These are phyloP conservation scores for Frankliniella fusca DNA, from an alignment of 2,888 invertebrate genomes.

Conservation along the genomic window DNA sequence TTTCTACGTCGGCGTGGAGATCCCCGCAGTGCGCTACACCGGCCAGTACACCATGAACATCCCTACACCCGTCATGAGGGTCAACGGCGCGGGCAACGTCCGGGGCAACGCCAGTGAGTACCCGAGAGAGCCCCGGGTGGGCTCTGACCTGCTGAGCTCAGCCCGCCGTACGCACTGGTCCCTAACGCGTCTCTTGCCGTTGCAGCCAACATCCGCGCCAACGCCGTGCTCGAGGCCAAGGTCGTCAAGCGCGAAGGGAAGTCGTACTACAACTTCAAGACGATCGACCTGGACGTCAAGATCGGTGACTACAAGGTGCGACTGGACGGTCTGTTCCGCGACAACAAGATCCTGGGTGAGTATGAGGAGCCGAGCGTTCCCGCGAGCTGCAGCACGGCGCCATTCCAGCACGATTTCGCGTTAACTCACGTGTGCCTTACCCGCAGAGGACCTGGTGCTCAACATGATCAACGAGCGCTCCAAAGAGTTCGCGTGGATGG, in stretches of 20 bases:
- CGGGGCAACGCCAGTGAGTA: constrained; percentile 56
- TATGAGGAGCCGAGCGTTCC: not conserved
- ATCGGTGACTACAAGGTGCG: constrained; percentile 55
- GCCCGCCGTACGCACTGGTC: not conserved
- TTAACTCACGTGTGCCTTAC: constrained; percentile 21
- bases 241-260: constrained; percentile 48
- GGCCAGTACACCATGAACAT: constrained; percentile 59
- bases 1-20: constrained; percentile 51
- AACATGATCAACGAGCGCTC: constrained; percentile 58
- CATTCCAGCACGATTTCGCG: not conserved
- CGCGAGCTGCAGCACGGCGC: not conserved
- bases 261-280: constrained; percentile 53
- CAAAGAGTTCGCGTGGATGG: constrained; percentile 52
- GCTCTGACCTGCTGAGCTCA: not conserved
- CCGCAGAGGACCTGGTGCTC: constrained; percentile 52
- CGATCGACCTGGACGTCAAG: constrained; percentile 51
- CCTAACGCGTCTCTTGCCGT: not conserved
- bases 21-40: constrained; percentile 55
- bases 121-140: not conserved
- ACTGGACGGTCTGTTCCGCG: constrained; percentile 59
- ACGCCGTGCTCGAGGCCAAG: constrained; percentile 49
- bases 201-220: constrained; percentile 52
- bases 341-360: constrained; percentile 56
- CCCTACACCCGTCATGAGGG: constrained; percentile 54
- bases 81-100: constrained; percentile 58